Evolutionary conservation across 2,797 vertebrate genomes (phyloP).

Genomic region (Sciaenops ocellatus): DNA sequence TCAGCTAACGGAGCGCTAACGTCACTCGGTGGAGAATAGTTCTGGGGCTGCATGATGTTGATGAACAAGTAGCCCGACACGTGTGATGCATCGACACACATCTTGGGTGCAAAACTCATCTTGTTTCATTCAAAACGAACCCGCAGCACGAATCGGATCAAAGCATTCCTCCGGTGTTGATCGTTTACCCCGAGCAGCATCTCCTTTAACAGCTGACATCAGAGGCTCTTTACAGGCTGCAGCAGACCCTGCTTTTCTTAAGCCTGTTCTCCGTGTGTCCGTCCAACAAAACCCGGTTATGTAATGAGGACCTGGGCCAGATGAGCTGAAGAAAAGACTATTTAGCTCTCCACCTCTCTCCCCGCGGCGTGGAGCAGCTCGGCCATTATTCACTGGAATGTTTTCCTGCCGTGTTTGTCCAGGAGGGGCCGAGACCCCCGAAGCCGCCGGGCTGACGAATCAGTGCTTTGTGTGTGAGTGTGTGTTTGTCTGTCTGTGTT

Average conservation of each 20-base stretch:
- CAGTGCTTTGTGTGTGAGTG: slow-evolving; percentile 25
- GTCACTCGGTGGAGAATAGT: slow-evolving; percentile 45
- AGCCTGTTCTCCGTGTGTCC: slow-evolving; percentile 44
- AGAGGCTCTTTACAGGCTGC: slow-evolving; percentile 39
- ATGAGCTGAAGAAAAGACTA: slow-evolving; percentile 66
- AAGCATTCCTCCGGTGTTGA: slow-evolving; percentile 47
- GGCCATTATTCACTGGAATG: slow-evolving; percentile 69
- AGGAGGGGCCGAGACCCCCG: slow-evolving; percentile 36
- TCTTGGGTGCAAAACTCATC: background rate
- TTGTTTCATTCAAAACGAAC: slow-evolving; percentile 26
- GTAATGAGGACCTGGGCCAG: slow-evolving; percentile 72
- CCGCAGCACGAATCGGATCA: slow-evolving; percentile 30
- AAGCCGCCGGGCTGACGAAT: slow-evolving; percentile 40
- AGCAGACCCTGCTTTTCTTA: slow-evolving; percentile 46
- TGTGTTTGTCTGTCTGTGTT: slow-evolving; percentile 38
- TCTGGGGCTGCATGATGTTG: slow-evolving; percentile 25
- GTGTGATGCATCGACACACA: slow-evolving; percentile 31
- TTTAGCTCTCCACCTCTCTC: slow-evolving; percentile 68
- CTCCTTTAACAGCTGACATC: slow-evolving; percentile 50
- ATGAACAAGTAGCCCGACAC: slow-evolving; percentile 16
- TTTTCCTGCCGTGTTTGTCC: slow-evolving; percentile 70
- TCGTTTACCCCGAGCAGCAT: slow-evolving; percentile 58
- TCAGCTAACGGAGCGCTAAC: slow-evolving; percentile 53
- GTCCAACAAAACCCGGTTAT: slow-evolving; percentile 71
- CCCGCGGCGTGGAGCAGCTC: slow-evolving; percentile 60